Evolutionary conservation across 2,888 invertebrate species (phyloP).

Genomic region (Ligdia adustata): DNA sequence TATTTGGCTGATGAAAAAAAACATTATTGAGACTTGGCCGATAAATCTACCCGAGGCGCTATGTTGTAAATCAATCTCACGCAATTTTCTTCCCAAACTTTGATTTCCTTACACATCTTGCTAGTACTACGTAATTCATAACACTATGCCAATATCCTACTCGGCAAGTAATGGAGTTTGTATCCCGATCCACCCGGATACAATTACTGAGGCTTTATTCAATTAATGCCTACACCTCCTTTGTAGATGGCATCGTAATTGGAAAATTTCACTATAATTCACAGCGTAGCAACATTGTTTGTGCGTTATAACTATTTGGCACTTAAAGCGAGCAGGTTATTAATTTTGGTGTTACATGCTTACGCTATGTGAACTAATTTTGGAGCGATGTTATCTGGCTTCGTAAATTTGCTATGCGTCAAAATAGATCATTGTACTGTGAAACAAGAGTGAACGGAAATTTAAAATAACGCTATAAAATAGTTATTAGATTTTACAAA

Average conservation of each 20-base stretch:
- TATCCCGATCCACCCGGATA: slow-evolving; percentile 19
- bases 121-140: not conserved
- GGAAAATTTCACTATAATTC: slow-evolving; percentile 14
- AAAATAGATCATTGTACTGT: no score
- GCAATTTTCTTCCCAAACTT: not conserved
- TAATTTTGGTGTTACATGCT: not conserved
- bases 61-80: not conserved
- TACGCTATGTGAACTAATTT: not conserved
- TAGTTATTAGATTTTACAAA: no score
- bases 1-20: no score
- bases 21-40: no score
- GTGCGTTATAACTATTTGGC: slow-evolving; percentile 4
- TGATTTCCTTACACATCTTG: not conserved
- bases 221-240: slow-evolving; percentile 16
- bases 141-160: slow-evolving; percentile 8
- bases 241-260: slow-evolving; percentile 16
- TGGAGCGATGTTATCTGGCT: not conserved
- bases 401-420: no score
- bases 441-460: no score
- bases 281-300: slow-evolving; percentile 6
- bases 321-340: not conserved
- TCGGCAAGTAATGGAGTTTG: slow-evolving; percentile 16
- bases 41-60: no score
- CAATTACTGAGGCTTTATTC: slow-evolving; percentile 21
- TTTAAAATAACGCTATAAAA: no score